Evolutionary conservation across 2,888 invertebrate genomes (phyloP).

Genomic region (Laspeyria flexula): DNA sequence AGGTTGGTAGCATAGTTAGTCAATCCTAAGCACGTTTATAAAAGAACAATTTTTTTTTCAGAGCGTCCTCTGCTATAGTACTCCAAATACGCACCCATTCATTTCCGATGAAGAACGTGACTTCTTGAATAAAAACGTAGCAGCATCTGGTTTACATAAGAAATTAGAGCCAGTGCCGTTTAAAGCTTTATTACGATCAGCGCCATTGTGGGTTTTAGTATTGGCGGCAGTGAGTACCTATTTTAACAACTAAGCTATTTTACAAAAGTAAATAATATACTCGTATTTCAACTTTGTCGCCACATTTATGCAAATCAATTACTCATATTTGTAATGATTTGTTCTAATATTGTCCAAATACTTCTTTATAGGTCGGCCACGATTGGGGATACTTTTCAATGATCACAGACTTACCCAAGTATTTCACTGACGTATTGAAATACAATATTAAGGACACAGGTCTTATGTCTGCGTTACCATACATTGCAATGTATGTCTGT

Average conservation of each 20-base stretch:
- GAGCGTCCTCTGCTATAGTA: constrained; percentile 78
- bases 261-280: too few species aligned
- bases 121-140: constrained; percentile 83
- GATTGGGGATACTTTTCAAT: constrained; percentile 90
- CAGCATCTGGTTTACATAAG: constrained; percentile 80
- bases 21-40: too few species aligned
- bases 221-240: constrained; percentile 86
- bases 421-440: constrained; percentile 88
- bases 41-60: too few species aligned
- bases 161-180: constrained; percentile 88
- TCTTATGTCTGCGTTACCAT: constrained; percentile 87
- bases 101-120: constrained; percentile 81
- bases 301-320: too few species aligned
- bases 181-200: constrained; percentile 87
- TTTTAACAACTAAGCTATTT: constrained; percentile 13
- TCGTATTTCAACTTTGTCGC: too few species aligned
- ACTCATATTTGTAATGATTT: too few species aligned
- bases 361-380: constrained; percentile 83
- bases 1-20: too few species aligned
- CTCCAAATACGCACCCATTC: constrained; percentile 81
- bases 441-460: constrained; percentile 88
- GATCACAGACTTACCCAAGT: constrained; percentile 89
- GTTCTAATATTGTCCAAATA: too few species aligned
- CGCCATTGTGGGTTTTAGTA: constrained; percentile 89
- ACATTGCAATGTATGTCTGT: constrained; percentile 87